Evolutionary conservation across 2,888 invertebrate species (phyloP), one percentile per base, ranked within the genome.

Genomic region (Drosophila fulvimacula): DNA sequence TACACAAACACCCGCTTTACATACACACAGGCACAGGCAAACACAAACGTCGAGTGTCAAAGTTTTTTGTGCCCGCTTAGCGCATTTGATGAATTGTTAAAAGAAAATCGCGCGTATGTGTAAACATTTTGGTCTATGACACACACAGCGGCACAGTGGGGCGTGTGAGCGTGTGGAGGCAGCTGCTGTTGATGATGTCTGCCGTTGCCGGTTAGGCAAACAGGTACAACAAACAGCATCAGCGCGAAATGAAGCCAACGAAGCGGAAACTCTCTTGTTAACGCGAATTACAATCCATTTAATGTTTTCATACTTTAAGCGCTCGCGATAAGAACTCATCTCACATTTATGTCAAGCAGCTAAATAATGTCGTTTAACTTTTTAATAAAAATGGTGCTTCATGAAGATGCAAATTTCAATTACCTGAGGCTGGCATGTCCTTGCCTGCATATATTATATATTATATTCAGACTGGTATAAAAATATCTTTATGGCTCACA

Each of bases 21-120:
- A 30, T 11, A 46, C 30, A 17, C 46, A n/a, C n/a, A 46, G 49
- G 11, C 46, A 63, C 39, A 56, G 36, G 24, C 71, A 81, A 71
- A 69, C 73, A 80, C 73, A 74, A 72, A 78, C 86, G 78, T 83
- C 73, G 83, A 80, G 87, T 89, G 89, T 88, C 89, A 89, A 89
- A 85, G 75, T 85, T 88, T 83, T 86, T 72, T 82, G 81, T 74
- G 76, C 74, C 71, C 82, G 80, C 84, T 88, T 82, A 81, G 70
- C 77, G 76, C 79, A 76, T 81, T 90, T 89, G 90, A 89, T 89
- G 90, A 90, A 89, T 89, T 90, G 88, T 81, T 82, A 77, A 88
- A 82, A 81, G 87, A 81, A 84, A 88, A 79, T 80, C 80, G 83
- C 78, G 82, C 82, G 85, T 88, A 82, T 84, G 82, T 85, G 88